Evolutionary conservation across 2,113 vertebrate species (phyloP).

Genomic region (Laticauda laticaudata): DNA sequence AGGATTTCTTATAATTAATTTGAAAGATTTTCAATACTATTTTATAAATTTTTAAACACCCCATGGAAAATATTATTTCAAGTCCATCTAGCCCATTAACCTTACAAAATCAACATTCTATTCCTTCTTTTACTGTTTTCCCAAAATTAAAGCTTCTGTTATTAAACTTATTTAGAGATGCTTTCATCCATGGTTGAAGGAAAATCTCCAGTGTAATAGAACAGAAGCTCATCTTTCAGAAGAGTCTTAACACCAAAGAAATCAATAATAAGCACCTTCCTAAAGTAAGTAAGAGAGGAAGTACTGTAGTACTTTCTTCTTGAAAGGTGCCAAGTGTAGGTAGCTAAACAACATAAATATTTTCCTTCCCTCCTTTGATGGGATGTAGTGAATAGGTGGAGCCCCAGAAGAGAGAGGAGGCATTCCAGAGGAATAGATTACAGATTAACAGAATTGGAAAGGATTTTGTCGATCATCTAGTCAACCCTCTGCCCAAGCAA

Average conservation of each 20-base stretch:
- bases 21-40: neutral
- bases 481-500: too few relatives aligned
- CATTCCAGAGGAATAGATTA: neutral
- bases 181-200: neutral
- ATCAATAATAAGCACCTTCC: neutral
- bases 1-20: neutral
- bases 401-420: neutral
- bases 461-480: too few relatives aligned
- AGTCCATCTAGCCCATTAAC: neutral
- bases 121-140: neutral
- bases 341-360: neutral
- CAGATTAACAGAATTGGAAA: too few relatives aligned
- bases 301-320: neutral
- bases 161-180: neutral
- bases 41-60: neutral
- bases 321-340: neutral
- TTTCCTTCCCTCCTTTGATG: neutral
- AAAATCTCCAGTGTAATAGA: neutral
- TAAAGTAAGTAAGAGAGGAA: neutral
- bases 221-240: neutral
- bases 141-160: neutral
- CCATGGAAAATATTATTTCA: neutral
- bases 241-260: neutral
- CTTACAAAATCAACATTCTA: neutral
- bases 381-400: neutral